Evolutionary conservation across 2,888 invertebrate genomes (phyloP).

Genomic region (Limnephilus auricula): DNA sequence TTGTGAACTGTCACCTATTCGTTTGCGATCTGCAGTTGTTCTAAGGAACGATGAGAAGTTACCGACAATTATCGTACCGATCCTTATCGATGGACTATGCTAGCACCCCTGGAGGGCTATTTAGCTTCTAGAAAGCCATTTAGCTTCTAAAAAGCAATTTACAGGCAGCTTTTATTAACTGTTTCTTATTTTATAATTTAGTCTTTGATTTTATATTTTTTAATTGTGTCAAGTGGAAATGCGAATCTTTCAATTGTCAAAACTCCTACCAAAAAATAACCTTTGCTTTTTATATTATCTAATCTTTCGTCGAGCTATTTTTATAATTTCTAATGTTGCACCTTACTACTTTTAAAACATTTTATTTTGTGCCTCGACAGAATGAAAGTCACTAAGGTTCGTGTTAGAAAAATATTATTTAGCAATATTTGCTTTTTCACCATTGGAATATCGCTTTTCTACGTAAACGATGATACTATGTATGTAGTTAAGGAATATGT

Average conservation of each 20-base stretch:
- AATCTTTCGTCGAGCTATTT: background rate
- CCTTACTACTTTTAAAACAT: no score
- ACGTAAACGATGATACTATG: background rate
- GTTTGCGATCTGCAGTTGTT: no score
- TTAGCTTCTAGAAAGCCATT: no score
- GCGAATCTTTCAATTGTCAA: background rate
- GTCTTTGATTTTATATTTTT: slow-evolving; percentile 14
- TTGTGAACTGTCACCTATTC: no score
- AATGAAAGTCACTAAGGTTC: no score
- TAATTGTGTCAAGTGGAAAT: background rate
- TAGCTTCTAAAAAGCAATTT: background rate
- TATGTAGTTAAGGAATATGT: background rate
- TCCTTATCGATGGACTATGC: no score
- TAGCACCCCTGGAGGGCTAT: no score
- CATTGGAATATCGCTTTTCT: slow-evolving; percentile 11
- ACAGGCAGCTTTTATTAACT: background rate
- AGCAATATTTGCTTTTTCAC: background rate
- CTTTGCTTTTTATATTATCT: background rate
- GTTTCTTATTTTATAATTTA: background rate
- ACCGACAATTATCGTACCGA: no score
- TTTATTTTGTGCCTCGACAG: no score
- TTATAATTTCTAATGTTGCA: background rate
- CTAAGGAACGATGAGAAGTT: no score
- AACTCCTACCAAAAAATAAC: background rate
- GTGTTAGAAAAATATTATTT: no score